These are phyloP conservation scores for Promerops cafer DNA, from an alignment of 2,113 vertebrate species.

Conservation along the genomic window DNA sequence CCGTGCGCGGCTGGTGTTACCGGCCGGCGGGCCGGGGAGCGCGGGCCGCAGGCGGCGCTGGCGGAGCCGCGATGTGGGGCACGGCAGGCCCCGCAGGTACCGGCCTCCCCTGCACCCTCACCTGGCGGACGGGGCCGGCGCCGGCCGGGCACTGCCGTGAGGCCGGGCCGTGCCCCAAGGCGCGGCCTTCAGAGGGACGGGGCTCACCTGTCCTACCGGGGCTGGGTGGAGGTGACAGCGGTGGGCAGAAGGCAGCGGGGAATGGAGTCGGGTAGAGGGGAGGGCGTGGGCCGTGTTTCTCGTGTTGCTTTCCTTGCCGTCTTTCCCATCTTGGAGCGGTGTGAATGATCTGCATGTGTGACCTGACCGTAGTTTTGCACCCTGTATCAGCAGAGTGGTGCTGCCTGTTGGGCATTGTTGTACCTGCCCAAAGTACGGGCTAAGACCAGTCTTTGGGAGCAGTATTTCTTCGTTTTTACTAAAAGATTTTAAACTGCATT, in stretches of 20 bases:
- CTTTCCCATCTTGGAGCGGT: no score
- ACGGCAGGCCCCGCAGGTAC: background rate
- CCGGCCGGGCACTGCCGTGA: background rate
- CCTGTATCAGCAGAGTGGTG: fast-evolving
- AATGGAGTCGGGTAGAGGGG: fast-evolving
- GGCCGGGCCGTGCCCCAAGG: background rate
- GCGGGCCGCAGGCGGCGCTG: background rate
- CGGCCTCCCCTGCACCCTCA: background rate
- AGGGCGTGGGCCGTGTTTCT: background rate
- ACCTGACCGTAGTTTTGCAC: fast-evolving
- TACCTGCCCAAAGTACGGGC: background rate
- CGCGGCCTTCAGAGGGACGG: background rate
- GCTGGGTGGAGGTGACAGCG: fast-evolving
- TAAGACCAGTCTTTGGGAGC: background rate
- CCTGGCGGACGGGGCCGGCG: background rate
- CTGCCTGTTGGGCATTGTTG: background rate
- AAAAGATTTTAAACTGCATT: background rate
- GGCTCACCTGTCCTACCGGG: background rate
- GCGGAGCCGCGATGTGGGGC: background rate
- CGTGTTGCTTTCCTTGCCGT: background rate
- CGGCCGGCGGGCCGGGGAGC: background rate
- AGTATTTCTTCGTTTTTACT: background rate
- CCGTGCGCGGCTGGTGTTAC: background rate
- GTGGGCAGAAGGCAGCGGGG: background rate
- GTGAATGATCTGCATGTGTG: fast-evolving